Evolutionary conservation across 2,888 invertebrate genomes (phyloP).

Genomic region (Julus scandinavius): DNA sequence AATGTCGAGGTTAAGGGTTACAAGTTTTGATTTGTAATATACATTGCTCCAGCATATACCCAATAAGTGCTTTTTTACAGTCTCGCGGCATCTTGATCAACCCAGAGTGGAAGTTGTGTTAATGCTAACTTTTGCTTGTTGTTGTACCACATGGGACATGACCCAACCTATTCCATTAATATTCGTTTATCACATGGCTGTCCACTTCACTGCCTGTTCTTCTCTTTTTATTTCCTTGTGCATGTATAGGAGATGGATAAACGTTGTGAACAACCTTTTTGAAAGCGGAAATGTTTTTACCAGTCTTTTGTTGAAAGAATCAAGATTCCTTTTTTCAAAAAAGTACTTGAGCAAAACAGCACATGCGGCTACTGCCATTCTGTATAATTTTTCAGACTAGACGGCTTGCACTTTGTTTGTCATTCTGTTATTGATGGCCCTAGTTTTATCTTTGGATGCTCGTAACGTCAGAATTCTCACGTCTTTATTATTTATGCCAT

Average conservation of each 20-base stretch:
- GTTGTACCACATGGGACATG: not conserved
- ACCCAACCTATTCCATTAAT: not conserved
- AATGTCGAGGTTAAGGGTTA: no score
- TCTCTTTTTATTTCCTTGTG: not conserved
- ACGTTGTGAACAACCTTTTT: not conserved
- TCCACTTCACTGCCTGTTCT: not conserved
- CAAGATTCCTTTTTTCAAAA: not conserved
- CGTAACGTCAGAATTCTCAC: constrained; percentile 16
- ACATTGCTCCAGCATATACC: no score
- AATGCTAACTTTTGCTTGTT: not conserved
- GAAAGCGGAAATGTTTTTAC: not conserved
- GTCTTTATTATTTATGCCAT: constrained; percentile 6
- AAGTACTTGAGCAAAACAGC: not conserved
- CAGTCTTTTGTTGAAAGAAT: constrained; percentile 13
- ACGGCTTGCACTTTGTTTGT: constrained; percentile 19
- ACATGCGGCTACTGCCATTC: not conserved
- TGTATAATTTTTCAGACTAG: constrained; percentile 3
- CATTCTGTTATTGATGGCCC: not conserved
- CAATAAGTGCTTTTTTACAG: not conserved
- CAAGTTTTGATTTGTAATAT: no score
- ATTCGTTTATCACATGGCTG: constrained; percentile 9
- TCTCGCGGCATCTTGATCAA: no score
- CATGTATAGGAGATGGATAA: not conserved
- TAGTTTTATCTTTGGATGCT: constrained; percentile 24
- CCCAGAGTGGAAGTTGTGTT: no score